Percentiles rank a stretch among this genome's conserved stretches.
phyloP scores from a whole-genome alignment of 2,113 vertebrate species.

The Empidonax alnorum region DNA sequence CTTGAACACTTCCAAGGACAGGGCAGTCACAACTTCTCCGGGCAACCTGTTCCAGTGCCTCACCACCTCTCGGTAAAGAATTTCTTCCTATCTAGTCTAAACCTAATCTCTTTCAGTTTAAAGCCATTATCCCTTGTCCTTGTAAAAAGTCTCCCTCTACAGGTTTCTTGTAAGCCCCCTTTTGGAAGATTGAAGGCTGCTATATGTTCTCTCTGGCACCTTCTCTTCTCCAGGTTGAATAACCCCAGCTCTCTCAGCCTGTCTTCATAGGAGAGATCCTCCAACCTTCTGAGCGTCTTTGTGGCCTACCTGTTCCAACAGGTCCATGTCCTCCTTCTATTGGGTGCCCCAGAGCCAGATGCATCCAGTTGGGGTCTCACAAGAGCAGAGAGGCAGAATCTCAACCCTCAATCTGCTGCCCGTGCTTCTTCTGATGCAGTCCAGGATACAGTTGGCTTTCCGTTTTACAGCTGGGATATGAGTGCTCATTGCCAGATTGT shows the following conservation, averaged over 20 bases:
- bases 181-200: not conserved
- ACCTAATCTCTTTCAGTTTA: not conserved
- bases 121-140: not conserved
- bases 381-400: not conserved
- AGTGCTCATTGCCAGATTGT: not conserved
- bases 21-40: not conserved
- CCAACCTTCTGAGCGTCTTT: not conserved
- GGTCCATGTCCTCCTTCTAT: fast-evolving
- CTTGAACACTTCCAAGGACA: not conserved
- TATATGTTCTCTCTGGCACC: not conserved
- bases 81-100: not conserved
- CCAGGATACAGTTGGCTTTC: fast-evolving
- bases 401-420: not conserved
- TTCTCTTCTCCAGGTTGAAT: not conserved
- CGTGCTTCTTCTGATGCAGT: not conserved
- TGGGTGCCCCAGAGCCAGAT: not conserved
- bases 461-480: not conserved
- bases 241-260: not conserved
- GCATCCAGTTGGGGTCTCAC: not conserved
- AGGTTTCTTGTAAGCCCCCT: not conserved
- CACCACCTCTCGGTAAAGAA: not conserved
- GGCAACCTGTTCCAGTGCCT: not conserved
- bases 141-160: not conserved
- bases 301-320: not conserved
- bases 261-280: not conserved